Percentiles rank a stretch among this genome's conserved stretches.
Evolutionary conservation across 2,888 invertebrate genomes (phyloP).

Genomic region (Hypselothyrea guttata): DNA sequence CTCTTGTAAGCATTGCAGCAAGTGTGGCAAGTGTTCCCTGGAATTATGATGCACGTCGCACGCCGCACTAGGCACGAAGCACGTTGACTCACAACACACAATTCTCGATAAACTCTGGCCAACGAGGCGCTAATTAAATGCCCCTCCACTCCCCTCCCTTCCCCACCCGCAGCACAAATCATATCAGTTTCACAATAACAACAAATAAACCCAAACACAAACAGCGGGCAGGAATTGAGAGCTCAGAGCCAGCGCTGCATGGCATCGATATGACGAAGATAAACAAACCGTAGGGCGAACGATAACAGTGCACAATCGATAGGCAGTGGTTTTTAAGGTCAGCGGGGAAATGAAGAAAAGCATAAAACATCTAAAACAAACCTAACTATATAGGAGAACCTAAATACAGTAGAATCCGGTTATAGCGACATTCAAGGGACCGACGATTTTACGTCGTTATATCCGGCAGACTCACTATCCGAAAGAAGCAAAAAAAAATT

Average conservation of each 20-base stretch:
- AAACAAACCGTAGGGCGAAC: neutral
- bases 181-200: constrained; percentile 29
- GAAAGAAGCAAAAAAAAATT: too few species aligned
- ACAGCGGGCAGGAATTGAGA: constrained; percentile 4
- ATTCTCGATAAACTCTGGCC: too few species aligned
- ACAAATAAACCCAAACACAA: constrained; percentile 4
- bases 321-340: too few species aligned
- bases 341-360: too few species aligned
- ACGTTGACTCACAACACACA: constrained; percentile 23
- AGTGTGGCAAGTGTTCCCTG: constrained; percentile 30
- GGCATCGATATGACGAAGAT: neutral
- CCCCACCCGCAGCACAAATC: neutral
- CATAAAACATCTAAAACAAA: too few species aligned
- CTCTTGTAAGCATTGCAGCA: constrained; percentile 7
- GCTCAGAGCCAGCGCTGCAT: constrained; percentile 5
- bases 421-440: too few species aligned
- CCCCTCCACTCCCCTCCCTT: constrained; percentile 1
- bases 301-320: too few species aligned
- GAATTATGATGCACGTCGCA: constrained; percentile 26
- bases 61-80: constrained; percentile 27
- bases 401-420: too few species aligned
- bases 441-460: too few species aligned
- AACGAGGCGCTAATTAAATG: constrained; percentile 29
- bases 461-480: too few species aligned
- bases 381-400: too few species aligned